A percentile compares a stretch with the other conserved stretches of the same genome.
These are phyloP conservation scores for Eidolon helvum DNA, from an alignment of 2,113 vertebrate genomes.

Conservation along the genomic window DNA sequence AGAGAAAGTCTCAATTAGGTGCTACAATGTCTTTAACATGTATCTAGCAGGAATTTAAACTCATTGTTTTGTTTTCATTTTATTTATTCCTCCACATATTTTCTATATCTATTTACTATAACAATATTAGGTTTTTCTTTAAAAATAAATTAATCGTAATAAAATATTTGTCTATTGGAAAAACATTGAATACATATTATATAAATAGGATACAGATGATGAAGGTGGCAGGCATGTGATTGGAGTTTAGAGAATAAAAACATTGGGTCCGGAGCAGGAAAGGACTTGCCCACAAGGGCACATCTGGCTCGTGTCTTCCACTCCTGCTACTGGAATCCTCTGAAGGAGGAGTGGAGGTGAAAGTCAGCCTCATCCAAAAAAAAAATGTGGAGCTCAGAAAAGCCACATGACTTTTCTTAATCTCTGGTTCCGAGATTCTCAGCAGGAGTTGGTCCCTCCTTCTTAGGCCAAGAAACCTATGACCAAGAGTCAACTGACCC, in stretches of 20 bases:
- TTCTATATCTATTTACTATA: not conserved
- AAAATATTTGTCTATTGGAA: not conserved
- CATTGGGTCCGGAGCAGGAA: not conserved
- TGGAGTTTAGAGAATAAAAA: not conserved
- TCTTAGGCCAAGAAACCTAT: not conserved
- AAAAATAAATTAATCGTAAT: not conserved
- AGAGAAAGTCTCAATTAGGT: not conserved
- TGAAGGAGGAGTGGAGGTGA: not conserved
- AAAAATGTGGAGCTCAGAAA: not conserved
- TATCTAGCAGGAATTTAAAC: not conserved
- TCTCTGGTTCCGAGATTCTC: not conserved
- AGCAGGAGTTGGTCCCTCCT: not conserved
- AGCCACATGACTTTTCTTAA: not conserved
- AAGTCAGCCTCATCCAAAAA: not conserved
- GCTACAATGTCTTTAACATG: not conserved
- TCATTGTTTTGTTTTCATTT: conserved; percentile 1
- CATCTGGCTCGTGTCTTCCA: not conserved
- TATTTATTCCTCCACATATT: not conserved
- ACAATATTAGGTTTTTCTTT: not conserved
- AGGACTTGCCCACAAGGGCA: too few species aligned
- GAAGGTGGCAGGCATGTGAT: not conserved
- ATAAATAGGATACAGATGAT: not conserved
- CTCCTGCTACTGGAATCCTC: not conserved
- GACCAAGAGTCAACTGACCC: not conserved
- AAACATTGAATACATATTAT: not conserved